Conservation (phyloP, 92 coral and sea anemone genomes). For the Diadumene lineata region DNA sequence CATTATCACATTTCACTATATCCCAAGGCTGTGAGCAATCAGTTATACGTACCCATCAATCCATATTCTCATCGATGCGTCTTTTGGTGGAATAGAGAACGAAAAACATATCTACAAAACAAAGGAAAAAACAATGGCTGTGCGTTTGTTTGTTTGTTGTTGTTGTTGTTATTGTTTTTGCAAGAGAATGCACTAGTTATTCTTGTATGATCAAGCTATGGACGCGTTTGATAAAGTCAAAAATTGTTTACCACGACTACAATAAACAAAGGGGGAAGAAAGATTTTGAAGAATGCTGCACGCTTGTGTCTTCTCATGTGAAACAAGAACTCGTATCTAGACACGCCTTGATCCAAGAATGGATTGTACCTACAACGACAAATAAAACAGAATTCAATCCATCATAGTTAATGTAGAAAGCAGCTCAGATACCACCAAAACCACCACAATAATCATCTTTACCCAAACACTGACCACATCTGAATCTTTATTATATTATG, state of each 20-base stretch:
- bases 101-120: constrained; percentile 87
- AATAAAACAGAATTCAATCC: not conserved
- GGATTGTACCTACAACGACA: constrained; percentile 78
- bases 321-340: constrained; percentile 95
- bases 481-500: too few species aligned
- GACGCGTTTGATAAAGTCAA: not conserved
- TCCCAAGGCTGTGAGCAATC: too few species aligned
- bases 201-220: too few species aligned
- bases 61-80: constrained; percentile 98
- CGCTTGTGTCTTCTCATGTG: constrained; percentile 98
- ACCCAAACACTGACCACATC: too few species aligned
- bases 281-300: constrained; percentile 96
- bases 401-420: too few species aligned
- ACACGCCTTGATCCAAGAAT: constrained; percentile 97
- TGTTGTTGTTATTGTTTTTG: too few species aligned
- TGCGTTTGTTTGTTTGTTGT: too few species aligned
- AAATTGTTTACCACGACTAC: constrained; percentile 83
- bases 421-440: too few species aligned
- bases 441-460: too few species aligned
- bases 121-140: not conserved
- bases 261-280: constrained; percentile 96
- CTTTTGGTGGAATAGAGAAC: constrained; percentile 97
- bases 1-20: too few species aligned
- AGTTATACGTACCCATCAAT: constrained; percentile 83
- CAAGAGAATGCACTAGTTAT: too few species aligned